These are phyloP conservation scores for Meganola albula DNA, from an alignment of 2,888 invertebrate species.

Conservation along the genomic window DNA sequence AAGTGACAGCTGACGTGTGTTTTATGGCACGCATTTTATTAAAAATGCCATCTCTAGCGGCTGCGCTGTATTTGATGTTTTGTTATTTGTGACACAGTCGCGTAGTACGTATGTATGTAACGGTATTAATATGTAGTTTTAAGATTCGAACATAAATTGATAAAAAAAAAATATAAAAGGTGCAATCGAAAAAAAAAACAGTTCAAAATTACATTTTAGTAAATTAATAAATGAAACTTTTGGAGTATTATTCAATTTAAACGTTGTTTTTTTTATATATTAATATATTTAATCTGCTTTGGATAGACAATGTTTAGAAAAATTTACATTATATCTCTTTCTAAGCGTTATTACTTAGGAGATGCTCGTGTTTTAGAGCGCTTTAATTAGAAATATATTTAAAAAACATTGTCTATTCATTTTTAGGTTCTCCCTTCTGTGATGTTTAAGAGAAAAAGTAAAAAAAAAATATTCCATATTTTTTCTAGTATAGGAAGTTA, in stretches of 20 bases:
- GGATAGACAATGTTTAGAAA: slow-evolving; percentile 12
- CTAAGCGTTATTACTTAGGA: not conserved
- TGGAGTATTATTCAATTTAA: slow-evolving; percentile 21
- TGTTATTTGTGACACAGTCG: slow-evolving; percentile 8
- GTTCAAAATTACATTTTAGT: slow-evolving; percentile 14
- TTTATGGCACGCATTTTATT: too few relatives aligned
- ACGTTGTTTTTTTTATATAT: slow-evolving; percentile 22
- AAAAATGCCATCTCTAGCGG: too few relatives aligned
- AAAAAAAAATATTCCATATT: slow-evolving; percentile 26
- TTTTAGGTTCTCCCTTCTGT: slow-evolving; percentile 28
- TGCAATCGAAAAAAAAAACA: slow-evolving; percentile 24
- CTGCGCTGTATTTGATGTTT: too few relatives aligned
- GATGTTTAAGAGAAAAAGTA: slow-evolving; percentile 19
- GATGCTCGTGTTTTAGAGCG: not conserved
- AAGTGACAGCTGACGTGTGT: too few relatives aligned
- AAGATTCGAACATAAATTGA: slow-evolving; percentile 15
- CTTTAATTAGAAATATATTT: not conserved
- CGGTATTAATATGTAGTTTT: too few relatives aligned
- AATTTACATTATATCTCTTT: not conserved
- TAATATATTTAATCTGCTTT: slow-evolving; percentile 10
- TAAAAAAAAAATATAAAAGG: slow-evolving; percentile 27
- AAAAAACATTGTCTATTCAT: slow-evolving; percentile 13
- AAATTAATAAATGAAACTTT: slow-evolving; percentile 22
- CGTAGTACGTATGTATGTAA: slow-evolving; percentile 17
- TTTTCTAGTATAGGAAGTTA: too few relatives aligned